These are phyloP conservation scores for Latrodectus geometricus DNA, from an alignment of 1,140 invertebrate genomes.

Conservation along the genomic window DNA sequence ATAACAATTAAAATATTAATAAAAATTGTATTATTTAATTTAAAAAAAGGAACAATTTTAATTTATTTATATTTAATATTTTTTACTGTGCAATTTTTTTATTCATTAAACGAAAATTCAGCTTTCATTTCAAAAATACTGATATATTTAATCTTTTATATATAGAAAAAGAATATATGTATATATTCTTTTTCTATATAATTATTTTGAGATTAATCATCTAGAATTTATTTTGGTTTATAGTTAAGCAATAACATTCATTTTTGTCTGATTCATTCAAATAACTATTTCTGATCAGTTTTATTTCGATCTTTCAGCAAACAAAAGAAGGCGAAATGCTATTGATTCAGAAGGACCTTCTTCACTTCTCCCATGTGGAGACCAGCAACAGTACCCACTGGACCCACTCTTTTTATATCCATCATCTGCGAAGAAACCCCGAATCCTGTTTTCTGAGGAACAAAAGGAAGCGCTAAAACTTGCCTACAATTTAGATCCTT, in stretches of 20 bases:
- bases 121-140: no score
- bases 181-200: no score
- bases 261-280: background rate
- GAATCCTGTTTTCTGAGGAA: slow-evolving; percentile 96
- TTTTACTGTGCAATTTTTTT: no score
- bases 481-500: slow-evolving; percentile 94
- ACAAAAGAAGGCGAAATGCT: slow-evolving; percentile 77
- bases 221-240: no score
- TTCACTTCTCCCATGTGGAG: slow-evolving; percentile 22
- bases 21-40: no score
- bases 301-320: slow-evolving; percentile 72
- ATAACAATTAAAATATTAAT: no score
- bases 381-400: slow-evolving; percentile 44
- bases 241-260: background rate
- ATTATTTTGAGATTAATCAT: no score
- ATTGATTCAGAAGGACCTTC: slow-evolving; percentile 35
- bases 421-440: slow-evolving; percentile 79
- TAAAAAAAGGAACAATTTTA: no score
- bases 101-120: no score
- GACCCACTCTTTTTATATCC: slow-evolving; percentile 66
- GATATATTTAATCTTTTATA: no score
- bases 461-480: slow-evolving; percentile 96
- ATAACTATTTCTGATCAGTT: slow-evolving; percentile 13
- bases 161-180: no score
- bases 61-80: no score